A percentile compares a stretch with the other conserved stretches of the same genome.
These are phyloP conservation scores for Neotoxoptera formosana DNA, from an alignment of 1,140 invertebrate genomes.

Conservation along the genomic window DNA sequence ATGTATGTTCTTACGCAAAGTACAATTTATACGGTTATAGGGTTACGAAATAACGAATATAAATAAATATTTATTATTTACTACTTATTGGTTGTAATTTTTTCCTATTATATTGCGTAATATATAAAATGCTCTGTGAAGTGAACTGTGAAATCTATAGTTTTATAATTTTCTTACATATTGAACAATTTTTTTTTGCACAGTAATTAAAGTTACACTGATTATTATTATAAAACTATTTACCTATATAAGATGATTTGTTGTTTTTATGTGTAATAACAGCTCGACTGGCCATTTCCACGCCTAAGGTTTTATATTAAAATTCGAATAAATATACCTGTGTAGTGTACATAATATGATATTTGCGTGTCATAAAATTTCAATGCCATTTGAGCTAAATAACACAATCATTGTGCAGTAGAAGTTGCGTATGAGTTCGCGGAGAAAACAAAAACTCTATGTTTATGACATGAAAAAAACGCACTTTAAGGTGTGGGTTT, in stretches of 20 bases:
- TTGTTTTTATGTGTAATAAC: not conserved
- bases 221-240: not conserved
- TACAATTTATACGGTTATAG: not conserved
- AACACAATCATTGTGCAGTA: not conserved
- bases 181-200: not conserved
- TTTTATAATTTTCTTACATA: not conserved
- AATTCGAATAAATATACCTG: constrained; percentile 3
- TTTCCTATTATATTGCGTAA: not conserved
- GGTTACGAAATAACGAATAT: not conserved
- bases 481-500: not conserved
- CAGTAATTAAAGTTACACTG: not conserved
- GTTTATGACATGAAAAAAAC: constrained; percentile 29
- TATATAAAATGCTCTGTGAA: not conserved
- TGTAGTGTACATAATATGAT: not conserved
- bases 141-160: not conserved
- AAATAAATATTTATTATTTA: not conserved
- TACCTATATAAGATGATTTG: constrained; percentile 48
- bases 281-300: not conserved
- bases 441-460: not conserved
- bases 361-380: not conserved
- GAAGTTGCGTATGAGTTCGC: not conserved
- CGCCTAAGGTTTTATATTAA: not conserved
- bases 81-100: not conserved
- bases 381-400: constrained; percentile 34
- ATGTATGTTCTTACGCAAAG: not conserved